Conservation (phyloP, 2,113 vertebrate species). For the Microcebus murinus region DNA sequence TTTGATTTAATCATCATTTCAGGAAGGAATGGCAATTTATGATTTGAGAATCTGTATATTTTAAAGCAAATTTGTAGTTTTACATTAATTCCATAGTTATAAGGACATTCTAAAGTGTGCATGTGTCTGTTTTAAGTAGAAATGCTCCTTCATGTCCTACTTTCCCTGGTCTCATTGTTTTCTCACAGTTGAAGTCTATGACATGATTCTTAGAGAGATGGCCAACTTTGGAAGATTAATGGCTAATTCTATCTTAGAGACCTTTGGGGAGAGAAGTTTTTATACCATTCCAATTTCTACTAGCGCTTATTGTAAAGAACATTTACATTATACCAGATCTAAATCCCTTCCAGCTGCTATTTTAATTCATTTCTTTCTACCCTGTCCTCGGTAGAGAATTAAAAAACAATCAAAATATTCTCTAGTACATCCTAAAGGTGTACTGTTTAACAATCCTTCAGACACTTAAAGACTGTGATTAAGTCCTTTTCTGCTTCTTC, state of each 20-base stretch:
- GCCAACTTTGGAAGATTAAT: background rate
- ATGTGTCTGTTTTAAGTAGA: background rate
- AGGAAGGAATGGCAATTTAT: background rate
- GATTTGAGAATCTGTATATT: background rate
- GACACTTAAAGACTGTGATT: background rate
- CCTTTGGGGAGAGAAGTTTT: background rate
- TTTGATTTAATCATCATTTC: conserved; percentile 1
- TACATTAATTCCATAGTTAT: background rate
- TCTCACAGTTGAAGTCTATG: background rate
- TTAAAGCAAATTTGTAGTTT: background rate
- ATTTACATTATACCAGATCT: background rate
- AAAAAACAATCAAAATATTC: conserved; percentile 2
- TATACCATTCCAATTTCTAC: background rate
- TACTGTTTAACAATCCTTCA: conserved; percentile 15
- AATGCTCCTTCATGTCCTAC: background rate
- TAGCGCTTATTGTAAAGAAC: background rate
- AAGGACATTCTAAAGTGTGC: background rate
- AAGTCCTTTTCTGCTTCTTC: background rate
- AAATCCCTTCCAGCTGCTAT: conserved; percentile 31
- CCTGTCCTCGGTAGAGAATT: conserved; percentile 11
- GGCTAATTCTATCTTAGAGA: background rate
- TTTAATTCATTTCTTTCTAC: conserved; percentile 37
- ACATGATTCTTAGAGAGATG: background rate
- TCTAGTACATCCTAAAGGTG: background rate
- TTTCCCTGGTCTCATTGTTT: background rate